These are phyloP conservation scores for Sprattus sprattus DNA, from an alignment of 2,113 vertebrate species.

Conservation along the genomic window DNA sequence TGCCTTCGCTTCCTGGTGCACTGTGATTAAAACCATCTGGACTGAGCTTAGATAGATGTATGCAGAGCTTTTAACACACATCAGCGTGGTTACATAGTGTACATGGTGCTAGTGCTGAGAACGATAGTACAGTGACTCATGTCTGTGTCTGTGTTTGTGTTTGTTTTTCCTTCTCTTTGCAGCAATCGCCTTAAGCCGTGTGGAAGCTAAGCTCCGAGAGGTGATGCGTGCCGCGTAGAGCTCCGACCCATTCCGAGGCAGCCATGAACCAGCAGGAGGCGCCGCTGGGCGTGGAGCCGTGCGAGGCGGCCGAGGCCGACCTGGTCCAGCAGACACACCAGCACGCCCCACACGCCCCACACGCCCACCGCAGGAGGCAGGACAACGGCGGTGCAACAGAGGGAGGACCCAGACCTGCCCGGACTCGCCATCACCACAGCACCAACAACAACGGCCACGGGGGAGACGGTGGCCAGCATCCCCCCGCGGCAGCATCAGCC, in stretches of 20 bases:
- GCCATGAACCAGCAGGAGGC: conserved; percentile 84
- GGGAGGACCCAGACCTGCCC: conserved; percentile 25
- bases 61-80: background rate
- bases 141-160: background rate
- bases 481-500: background rate
- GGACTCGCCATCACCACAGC: conserved; percentile 46
- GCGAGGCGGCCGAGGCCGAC: conserved; percentile 82
- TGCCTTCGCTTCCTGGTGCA: background rate
- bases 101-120: background rate
- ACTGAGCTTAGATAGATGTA: background rate
- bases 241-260: conserved; percentile 48
- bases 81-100: background rate
- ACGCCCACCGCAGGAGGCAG: conserved; percentile 48
- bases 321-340: conserved; percentile 61
- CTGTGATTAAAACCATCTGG: conserved; percentile 4
- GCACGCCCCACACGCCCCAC: background rate
- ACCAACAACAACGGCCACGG: conserved; percentile 48
- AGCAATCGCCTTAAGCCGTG: conserved; percentile 38
- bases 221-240: conserved; percentile 77
- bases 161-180: conserved; percentile 17
- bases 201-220: conserved; percentile 40
- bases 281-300: conserved; percentile 75
- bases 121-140: background rate
- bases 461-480: conserved; percentile 40
- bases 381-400: conserved; percentile 29